These are phyloP conservation scores for Ceyx erithaca DNA, from an alignment of 2,797 vertebrate species.

Conservation along the genomic window DNA sequence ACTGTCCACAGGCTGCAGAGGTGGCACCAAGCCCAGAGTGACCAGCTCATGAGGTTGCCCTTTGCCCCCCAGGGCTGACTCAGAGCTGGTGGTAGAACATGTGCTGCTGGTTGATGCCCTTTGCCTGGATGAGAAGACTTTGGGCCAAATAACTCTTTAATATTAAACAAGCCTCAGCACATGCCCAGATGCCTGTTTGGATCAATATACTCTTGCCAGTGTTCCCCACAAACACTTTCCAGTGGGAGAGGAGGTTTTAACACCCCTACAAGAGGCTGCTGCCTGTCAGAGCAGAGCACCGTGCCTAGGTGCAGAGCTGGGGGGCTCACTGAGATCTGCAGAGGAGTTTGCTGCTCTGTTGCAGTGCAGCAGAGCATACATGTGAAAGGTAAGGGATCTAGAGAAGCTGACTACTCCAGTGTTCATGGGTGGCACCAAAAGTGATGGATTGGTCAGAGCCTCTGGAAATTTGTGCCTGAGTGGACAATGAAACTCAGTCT, in stretches of 20 bases:
- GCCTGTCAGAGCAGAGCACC: not conserved
- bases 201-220: not conserved
- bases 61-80: not conserved
- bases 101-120: not conserved
- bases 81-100: not conserved
- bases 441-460: not conserved
- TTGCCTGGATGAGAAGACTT: accelerated
- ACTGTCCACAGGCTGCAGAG: not conserved
- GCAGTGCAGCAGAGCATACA: not conserved
- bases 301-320: not conserved
- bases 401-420: not conserved
- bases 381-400: not conserved
- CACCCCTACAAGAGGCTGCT: not conserved
- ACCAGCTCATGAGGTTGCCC: not conserved
- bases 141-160: not conserved
- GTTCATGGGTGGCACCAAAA: not conserved
- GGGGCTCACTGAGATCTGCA: not conserved
- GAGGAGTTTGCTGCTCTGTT: not conserved
- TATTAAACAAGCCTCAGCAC: not conserved
- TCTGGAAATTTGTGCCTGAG: not conserved
- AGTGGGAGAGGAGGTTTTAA: not conserved
- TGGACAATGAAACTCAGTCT: not conserved
- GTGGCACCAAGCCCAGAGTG: not conserved
- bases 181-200: not conserved
- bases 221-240: not conserved